Conservation (phyloP, 1,140 invertebrate genomes). For the Acromyrmex heyeri region DNA sequence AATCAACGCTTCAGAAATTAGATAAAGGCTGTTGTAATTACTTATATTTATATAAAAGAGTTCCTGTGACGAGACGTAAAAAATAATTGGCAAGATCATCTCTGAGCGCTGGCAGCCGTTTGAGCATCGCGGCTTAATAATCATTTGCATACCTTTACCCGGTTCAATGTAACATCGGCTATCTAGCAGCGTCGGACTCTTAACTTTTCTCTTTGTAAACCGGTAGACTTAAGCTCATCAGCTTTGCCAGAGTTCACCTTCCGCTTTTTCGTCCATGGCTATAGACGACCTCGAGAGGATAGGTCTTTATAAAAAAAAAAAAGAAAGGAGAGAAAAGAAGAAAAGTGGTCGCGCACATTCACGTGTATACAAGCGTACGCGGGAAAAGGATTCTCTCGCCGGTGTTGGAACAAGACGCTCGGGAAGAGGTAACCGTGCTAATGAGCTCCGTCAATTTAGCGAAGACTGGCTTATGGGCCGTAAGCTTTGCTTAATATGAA, state of each 20-base stretch:
- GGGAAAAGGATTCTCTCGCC: conserved; percentile 17
- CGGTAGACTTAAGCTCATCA: conserved; percentile 50
- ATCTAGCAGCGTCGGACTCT: conserved; percentile 18
- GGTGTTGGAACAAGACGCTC: conserved; percentile 32
- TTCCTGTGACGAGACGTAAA: conserved; percentile 29
- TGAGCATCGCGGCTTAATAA: conserved; percentile 59
- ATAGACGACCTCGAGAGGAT: conserved; percentile 23
- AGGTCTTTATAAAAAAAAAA: not conserved
- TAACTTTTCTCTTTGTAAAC: conserved; percentile 46
- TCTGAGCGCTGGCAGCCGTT: not conserved
- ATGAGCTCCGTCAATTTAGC: conserved; percentile 63
- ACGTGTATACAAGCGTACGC: not conserved
- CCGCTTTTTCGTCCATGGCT: conserved; percentile 46
- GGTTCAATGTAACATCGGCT: conserved; percentile 26
- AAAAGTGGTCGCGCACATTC: not conserved
- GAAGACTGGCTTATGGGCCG: conserved; percentile 48
- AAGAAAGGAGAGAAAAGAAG: not conserved
- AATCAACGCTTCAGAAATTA: not conserved
- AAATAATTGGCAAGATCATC: conserved; percentile 42
- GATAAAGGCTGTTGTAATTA: conserved; percentile 12
- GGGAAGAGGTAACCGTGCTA: conserved; percentile 35
- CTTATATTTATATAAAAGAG: not conserved
- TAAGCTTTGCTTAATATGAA: conserved; percentile 59
- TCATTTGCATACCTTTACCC: conserved; percentile 38
- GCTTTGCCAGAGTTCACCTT: conserved; percentile 27